phyloP scores from a whole-genome alignment of 2,888 invertebrate genomes.

The Venusia cambrica region DNA sequence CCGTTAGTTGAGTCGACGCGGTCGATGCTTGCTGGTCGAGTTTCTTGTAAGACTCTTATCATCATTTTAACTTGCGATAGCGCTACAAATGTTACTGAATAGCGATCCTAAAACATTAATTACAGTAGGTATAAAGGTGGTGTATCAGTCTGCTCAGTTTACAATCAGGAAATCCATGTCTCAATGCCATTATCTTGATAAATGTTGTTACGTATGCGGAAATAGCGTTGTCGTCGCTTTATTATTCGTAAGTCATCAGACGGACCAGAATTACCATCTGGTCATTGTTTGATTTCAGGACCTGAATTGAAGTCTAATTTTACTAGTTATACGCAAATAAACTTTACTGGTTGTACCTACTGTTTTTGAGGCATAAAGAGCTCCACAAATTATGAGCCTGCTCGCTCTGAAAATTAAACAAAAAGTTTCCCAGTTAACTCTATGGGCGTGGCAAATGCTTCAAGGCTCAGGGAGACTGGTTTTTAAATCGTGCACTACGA shows the following conservation, averaged over 20 bases:
- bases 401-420: slow-evolving; percentile 23
- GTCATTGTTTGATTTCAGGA: slow-evolving; percentile 44
- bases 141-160: slow-evolving; percentile 23
- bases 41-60: slow-evolving; percentile 35
- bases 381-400: slow-evolving; percentile 20
- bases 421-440: slow-evolving; percentile 47
- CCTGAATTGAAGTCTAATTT: too few species aligned
- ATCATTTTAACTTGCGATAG: slow-evolving; percentile 1
- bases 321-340: too few species aligned
- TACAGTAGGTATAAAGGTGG: slow-evolving; percentile 23
- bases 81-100: too few species aligned
- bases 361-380: too few species aligned
- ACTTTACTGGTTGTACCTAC: too few species aligned
- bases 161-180: slow-evolving; percentile 57
- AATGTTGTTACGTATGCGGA: slow-evolving; percentile 70
- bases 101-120: slow-evolving; percentile 2
- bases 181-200: slow-evolving; percentile 71
- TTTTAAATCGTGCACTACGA: slow-evolving; percentile 62
- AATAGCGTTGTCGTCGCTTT: slow-evolving; percentile 55
- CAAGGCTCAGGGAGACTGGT: slow-evolving; percentile 66
- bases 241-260: slow-evolving; percentile 59
- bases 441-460: slow-evolving; percentile 71
- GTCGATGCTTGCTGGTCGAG: slow-evolving; percentile 48
- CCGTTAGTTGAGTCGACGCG: slow-evolving; percentile 61
- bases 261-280: slow-evolving; percentile 57